Conservation (phyloP, 2,888 invertebrate species). For the Linnaemya tessellans region DNA sequence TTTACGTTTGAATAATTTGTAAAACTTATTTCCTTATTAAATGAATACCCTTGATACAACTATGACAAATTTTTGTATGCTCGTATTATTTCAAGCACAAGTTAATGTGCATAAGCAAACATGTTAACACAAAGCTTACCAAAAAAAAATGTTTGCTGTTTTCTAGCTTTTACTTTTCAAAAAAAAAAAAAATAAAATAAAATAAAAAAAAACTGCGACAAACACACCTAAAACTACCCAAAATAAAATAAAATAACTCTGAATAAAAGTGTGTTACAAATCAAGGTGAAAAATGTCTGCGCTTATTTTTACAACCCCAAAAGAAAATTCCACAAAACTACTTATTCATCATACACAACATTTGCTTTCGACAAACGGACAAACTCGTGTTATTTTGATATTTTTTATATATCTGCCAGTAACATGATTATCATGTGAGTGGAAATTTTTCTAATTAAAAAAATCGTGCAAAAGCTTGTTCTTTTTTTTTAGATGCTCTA, state of each 20-base stretch:
- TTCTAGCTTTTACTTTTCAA: neutral
- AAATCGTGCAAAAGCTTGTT: constrained; percentile 1
- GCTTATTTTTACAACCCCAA: constrained; percentile 6
- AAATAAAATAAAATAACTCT: neutral
- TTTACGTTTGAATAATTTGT: too few relatives aligned
- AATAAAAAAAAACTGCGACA: neutral
- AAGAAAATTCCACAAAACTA: neutral
- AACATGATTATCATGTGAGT: neutral
- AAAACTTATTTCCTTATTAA: neutral
- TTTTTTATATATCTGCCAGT: neutral
- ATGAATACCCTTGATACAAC: neutral
- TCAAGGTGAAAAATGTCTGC: constrained; percentile 19
- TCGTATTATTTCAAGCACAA: neutral
- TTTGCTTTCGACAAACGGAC: neutral
- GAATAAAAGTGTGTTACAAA: constrained; percentile 5
- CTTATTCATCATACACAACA: constrained; percentile 1
- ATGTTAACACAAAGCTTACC: neutral
- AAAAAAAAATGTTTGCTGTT: constrained; percentile 3
- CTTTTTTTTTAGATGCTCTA: neutral
- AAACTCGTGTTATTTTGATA: neutral
- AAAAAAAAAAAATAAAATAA: neutral
- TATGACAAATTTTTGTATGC: neutral
- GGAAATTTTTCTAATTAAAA: neutral
- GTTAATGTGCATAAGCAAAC: neutral
- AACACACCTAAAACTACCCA: neutral